Base-by-base conservation (phyloP, 2,888 invertebrate species). In the Pammene fasciana region DNA sequence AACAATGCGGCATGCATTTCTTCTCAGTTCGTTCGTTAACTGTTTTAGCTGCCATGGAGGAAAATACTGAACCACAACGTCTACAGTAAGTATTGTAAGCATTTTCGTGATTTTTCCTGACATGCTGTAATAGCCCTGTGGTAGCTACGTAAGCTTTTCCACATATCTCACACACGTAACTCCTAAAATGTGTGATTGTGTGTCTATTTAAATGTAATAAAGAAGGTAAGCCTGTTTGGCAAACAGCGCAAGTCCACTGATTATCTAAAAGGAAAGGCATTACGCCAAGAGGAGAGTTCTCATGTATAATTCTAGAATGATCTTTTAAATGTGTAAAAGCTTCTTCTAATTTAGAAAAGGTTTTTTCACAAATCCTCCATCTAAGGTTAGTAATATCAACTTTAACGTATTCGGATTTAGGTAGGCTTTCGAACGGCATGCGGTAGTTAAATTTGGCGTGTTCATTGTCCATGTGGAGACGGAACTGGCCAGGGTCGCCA, bases 1-100 rank as follows among this genome's bases (percentile, higher is more conserved):
- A 75, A 18, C 72, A 64, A 50, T 75, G 67, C 4, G 59, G 13
- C 73, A 73, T 72, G 59, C 74, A 75, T 14, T 54, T 61, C 26
- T 68, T 73, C 36, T 72, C 73, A 0, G 65, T 68, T 41, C 59
- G 68, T 45, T 68, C 64, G 62, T 73, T 70, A 6, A 43, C 59
- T 5, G 18, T n/a, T 43, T 72, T 73, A 5, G 70, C 67, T 13
- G 59, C 67, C 62, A 70, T 52, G 5, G 73, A 73, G 1, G 71
- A 16, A 48, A 73, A 73, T 5, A 65, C 34, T 38, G 45, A 64
- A 6, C 67, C 68, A 18, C 73, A 75, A 10, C 68, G 74, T 59
- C 76, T 72, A 38, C 77, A 76, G 13, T 62, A 71, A n/a, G 76
- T 64, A 9, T 67, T 75, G 10, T 74, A 73, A 11, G 73, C 71